Evolutionary conservation across 2,797 vertebrate species (phyloP), one percentile per base, ranked within the genome.

Genomic region (Synanceia verrucosa): DNA sequence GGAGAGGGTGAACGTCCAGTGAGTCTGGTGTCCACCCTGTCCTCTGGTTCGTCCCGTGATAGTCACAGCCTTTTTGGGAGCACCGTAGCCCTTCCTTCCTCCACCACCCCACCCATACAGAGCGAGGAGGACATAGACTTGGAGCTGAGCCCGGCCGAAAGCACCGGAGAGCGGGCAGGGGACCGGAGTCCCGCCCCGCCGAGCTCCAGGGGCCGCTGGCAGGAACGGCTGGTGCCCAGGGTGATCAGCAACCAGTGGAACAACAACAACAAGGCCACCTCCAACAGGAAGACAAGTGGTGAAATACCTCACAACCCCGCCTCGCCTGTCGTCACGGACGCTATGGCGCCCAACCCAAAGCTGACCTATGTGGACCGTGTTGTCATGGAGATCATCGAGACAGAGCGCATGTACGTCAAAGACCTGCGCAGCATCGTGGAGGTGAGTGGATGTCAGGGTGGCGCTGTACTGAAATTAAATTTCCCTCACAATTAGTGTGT

Each of bases 351-450:
- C 6, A 94, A 95, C 81, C 94, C 94, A 8, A 96, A 97, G 79
- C 92, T 97, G 78, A 96, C 94, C 63, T 98, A 99, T 51, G 89
- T 98, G 91, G 97, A 97, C 80, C 95, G 96, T 0, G 98, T 99
- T 28, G 96, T 99, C 70, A 94, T 97, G 92, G 98, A 99, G 91
- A 97, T 99, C 0, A 95, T 98, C 16, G 98, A 99, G 85, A 98
- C 98, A 0, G 98, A 99, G 90, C 95, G 97, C 57, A 97, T 94
- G 92, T 99, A 99, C 0, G 96, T 98, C 65, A 95, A 89, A 53
- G 97, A 99, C 82, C 93, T 99, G 56, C 93, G 94, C 74, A 98
- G 96, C 92, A 99, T 99, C 0, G 96, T 98, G 61, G 96, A 99
- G 97, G 98, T 98, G 83, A 91, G 96, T 26, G 24, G 10, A 48